Evolutionary conservation across 30 jellyfish, hydroid and myxozoan genomes (phyloP).

Genomic region (Hydra vulgaris): DNA sequence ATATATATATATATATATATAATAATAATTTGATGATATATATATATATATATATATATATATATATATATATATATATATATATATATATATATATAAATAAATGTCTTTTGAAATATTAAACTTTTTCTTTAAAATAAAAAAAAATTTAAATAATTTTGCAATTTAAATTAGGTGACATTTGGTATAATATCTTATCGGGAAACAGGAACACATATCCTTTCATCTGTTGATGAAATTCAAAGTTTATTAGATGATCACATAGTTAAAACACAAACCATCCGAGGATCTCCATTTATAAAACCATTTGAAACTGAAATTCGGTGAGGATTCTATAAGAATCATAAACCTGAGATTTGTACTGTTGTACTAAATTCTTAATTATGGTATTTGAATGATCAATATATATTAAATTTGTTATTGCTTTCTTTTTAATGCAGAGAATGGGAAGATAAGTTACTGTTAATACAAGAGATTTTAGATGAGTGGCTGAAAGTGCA

Average conservation of each 20-base stretch:
- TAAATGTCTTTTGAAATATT: no score
- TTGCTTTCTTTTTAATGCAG: constrained; percentile 23
- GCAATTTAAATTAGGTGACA: constrained; percentile 63
- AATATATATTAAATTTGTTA: no score
- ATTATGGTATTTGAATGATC: no score
- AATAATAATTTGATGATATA: no score
- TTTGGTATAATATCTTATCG: constrained; percentile 86
- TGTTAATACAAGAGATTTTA: constrained; percentile 84
- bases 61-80: no score
- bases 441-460: constrained; percentile 86
- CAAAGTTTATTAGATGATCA: constrained; percentile 93
- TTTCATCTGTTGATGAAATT: constrained; percentile 88
- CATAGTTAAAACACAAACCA: constrained; percentile 94
- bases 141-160: no score
- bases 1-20: no score
- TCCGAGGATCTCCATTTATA: constrained; percentile 97
- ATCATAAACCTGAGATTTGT: neutral
- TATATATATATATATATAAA: no score
- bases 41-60: no score
- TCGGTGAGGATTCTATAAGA: no score
- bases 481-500: constrained; percentile 99
- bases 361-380: no score
- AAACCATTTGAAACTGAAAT: constrained; percentile 92
- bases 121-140: no score
- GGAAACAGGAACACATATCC: constrained; percentile 90